These are phyloP conservation scores for Paramisgurnus dabryanus DNA, from an alignment of 2,113 vertebrate species.

Conservation along the genomic window DNA sequence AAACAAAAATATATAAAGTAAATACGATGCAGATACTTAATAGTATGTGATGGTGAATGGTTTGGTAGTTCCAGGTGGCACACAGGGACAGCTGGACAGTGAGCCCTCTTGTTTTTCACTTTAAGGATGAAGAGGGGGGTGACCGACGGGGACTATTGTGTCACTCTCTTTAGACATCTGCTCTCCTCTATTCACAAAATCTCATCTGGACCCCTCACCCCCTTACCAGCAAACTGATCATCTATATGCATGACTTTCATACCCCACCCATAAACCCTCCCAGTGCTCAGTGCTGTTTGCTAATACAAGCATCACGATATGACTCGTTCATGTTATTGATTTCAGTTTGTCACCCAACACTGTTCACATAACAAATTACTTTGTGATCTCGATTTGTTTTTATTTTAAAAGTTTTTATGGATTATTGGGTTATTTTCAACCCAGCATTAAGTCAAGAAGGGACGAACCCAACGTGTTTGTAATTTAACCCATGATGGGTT, in stretches of 20 bases:
- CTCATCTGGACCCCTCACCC: conserved; percentile 6
- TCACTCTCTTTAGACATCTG: conserved; percentile 67
- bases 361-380: background rate
- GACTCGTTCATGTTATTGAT: background rate
- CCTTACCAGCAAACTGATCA: background rate
- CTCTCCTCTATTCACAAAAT: conserved; percentile 55
- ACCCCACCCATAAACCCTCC: background rate
- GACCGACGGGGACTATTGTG: conserved; percentile 54
- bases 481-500: too few species aligned
- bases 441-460: too few species aligned
- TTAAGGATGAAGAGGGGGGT: background rate
- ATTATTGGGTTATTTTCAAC: too few species aligned
- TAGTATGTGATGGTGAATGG: background rate
- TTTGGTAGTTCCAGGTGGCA: conserved; percentile 26
- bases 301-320: background rate
- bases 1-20: too few species aligned
- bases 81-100: conserved; percentile 67
- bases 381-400: too few species aligned
- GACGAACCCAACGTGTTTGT: too few species aligned
- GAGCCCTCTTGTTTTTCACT: conserved; percentile 36
- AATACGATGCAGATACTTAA: background rate
- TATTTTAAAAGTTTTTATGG: too few species aligned
- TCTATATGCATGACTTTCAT: background rate
- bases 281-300: background rate
- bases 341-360: too few species aligned